Conservation (phyloP, 30 jellyfish, hydroid and myxozoan species). For the Aurelia sp. region DNA sequence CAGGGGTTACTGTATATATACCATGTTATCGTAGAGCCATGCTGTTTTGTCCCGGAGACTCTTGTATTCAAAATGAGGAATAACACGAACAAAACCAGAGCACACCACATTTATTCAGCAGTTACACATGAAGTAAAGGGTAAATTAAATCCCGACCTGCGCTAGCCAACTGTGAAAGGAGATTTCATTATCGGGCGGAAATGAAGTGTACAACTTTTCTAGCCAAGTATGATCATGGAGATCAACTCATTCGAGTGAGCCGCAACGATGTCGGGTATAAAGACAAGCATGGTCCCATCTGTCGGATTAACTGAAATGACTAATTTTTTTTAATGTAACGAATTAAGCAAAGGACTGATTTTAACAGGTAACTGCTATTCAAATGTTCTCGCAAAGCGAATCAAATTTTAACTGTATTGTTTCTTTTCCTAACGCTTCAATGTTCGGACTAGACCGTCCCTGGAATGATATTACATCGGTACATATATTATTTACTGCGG, state of each 20-base stretch:
- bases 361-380: neutral
- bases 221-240: slow-evolving; percentile 44
- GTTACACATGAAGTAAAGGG: slow-evolving; percentile 31
- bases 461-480: no score
- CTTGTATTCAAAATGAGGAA: slow-evolving; percentile 22
- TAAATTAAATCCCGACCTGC: slow-evolving; percentile 55
- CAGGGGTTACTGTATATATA: no score
- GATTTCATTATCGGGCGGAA: slow-evolving; percentile 79
- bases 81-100: slow-evolving; percentile 35
- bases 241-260: slow-evolving; percentile 27
- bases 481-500: no score
- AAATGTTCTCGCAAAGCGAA: no score
- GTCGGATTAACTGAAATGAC: slow-evolving; percentile 36
- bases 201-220: slow-evolving; percentile 65
- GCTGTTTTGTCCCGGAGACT: slow-evolving; percentile 3
- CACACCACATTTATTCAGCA: slow-evolving; percentile 65
- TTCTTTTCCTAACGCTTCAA: no score
- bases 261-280: slow-evolving; percentile 35
- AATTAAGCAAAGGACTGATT: slow-evolving; percentile 29
- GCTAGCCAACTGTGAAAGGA: slow-evolving; percentile 60
- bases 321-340: slow-evolving; percentile 26
- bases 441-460: no score
- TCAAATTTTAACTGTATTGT: no score
- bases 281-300: slow-evolving; percentile 32
- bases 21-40: neutral